Evolutionary conservation across 1,140 invertebrate genomes (phyloP).

Genomic region (Uloborus diversus): DNA sequence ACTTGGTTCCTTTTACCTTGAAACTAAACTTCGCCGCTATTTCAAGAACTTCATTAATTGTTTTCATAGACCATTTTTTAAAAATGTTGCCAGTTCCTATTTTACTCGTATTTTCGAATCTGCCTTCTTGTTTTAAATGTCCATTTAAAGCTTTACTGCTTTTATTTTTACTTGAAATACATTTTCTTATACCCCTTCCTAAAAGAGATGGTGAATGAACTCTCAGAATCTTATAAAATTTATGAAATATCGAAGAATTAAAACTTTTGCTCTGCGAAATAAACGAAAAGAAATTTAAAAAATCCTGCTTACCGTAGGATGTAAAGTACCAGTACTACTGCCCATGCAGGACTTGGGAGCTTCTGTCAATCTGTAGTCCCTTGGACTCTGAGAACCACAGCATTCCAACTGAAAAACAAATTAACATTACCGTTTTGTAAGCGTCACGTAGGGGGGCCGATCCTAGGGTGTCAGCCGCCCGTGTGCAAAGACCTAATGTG

Average conservation of each 20-base stretch:
- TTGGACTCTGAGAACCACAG: not conserved
- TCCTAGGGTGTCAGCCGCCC: too few species aligned
- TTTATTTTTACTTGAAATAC: not conserved
- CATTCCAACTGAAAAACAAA: conserved; percentile 15
- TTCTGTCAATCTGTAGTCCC: not conserved
- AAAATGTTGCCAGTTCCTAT: too few species aligned
- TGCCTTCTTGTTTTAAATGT: too few species aligned
- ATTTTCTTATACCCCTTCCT: not conserved
- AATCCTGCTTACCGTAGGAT: not conserved
- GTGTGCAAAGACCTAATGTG: too few species aligned
- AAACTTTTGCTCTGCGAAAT: not conserved
- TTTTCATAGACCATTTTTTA: too few species aligned
- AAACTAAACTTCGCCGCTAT: too few species aligned
- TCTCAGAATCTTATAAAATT: not conserved
- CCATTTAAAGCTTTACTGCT: not conserved
- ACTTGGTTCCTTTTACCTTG: too few species aligned
- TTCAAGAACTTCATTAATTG: too few species aligned
- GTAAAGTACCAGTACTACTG: not conserved
- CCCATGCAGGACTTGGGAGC: not conserved
- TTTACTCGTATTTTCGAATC: too few species aligned
- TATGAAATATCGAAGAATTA: not conserved
- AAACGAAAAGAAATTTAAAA: not conserved
- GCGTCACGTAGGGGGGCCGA: too few species aligned
- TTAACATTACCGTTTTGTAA: not conserved
- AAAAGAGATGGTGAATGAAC: not conserved